These are phyloP conservation scores for Mayetiola destructor DNA, from an alignment of 2,888 invertebrate genomes.

Conservation along the genomic window DNA sequence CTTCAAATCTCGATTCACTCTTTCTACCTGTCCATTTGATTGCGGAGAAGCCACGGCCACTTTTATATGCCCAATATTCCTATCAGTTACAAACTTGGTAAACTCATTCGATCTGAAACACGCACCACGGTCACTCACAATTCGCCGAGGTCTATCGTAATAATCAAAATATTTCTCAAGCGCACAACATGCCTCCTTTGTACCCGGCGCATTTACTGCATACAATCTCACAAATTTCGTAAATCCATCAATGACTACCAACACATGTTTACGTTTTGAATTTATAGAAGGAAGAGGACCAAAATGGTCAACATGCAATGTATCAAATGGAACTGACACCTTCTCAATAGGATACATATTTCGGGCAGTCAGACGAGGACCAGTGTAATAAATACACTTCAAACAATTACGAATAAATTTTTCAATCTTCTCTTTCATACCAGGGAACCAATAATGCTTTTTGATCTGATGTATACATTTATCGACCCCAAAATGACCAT, in stretches of 20 bases:
- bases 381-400: neutral
- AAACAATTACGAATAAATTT: constrained; percentile 6
- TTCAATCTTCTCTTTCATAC: neutral
- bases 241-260: neutral
- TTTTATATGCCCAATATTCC: constrained; percentile 17
- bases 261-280: neutral
- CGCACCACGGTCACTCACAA: constrained; percentile 20
- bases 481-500: neutral
- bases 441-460: constrained; percentile 1
- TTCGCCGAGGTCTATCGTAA: neutral
- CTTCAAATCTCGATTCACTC: constrained; percentile 7
- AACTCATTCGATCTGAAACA: constrained; percentile 21
- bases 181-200: neutral
- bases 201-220: neutral
- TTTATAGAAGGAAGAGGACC: neutral
- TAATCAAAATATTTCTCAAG: neutral
- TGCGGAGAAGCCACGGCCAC: constrained; percentile 20
- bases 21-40: constrained; percentile 19
- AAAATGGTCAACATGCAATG: constrained; percentile 3
- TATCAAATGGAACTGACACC: neutral
- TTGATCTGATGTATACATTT: neutral
- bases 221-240: neutral
- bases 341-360: neutral
- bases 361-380: neutral
- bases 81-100: constrained; percentile 16